Evolutionary conservation across 2,888 invertebrate species (phyloP).

Genomic region (Drosophila colorata): DNA sequence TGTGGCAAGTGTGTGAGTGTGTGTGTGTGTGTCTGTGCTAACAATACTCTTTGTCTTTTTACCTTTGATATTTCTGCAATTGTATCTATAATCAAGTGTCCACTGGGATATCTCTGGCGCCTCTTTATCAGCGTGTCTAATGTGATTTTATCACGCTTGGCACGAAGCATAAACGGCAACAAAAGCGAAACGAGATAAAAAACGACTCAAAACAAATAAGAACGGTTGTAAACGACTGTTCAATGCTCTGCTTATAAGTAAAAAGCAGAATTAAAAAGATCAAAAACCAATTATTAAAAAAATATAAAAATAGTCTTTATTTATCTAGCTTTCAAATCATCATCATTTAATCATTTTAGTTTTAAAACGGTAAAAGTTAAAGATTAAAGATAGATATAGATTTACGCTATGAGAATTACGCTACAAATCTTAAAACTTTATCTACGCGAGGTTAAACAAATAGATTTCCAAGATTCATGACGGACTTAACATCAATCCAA

Average conservation of each 20-base stretch:
- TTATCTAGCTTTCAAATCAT: no score
- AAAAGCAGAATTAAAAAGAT: background rate
- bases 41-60: conserved; percentile 16
- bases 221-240: background rate
- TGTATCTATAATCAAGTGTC: conserved; percentile 37
- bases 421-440: no score
- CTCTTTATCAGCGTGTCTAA: conserved; percentile 20
- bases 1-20: conserved; percentile 28
- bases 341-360: no score
- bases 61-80: conserved; percentile 28
- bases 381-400: no score
- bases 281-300: no score
- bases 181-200: background rate
- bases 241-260: background rate
- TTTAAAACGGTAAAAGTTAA: no score
- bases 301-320: no score
- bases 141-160: conserved; percentile 13
- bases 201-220: background rate
- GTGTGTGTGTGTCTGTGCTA: background rate
- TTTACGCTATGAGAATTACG: no score
- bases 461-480: no score
- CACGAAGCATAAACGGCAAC: conserved; percentile 3
- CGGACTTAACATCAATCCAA: background rate
- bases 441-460: no score
- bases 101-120: background rate